phyloP scores from a whole-genome alignment of 2,888 invertebrate species.

The Formica aserva region DNA sequence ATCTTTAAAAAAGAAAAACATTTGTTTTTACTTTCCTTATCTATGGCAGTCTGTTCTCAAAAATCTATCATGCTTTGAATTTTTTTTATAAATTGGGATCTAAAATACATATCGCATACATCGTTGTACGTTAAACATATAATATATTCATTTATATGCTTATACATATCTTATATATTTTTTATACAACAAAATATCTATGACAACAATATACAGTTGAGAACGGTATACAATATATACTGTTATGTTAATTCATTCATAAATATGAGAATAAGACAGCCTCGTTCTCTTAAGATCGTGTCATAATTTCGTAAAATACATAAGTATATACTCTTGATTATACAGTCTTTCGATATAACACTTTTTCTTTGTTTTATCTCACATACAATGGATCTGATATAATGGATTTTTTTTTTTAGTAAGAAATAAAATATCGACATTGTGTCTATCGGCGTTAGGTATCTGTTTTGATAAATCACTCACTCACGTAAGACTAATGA shows the following conservation, averaged over 20 bases:
- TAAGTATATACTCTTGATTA: slow-evolving; percentile 75
- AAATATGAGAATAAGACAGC: slow-evolving; percentile 80
- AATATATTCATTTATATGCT: slow-evolving; percentile 84
- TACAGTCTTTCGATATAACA: slow-evolving; percentile 76
- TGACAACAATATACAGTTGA: slow-evolving; percentile 84
- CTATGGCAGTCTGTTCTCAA: background rate
- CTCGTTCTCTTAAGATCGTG: slow-evolving; percentile 76
- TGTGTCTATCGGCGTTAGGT: slow-evolving; percentile 37
- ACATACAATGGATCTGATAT: slow-evolving; percentile 54
- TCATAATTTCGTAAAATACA: slow-evolving; percentile 81
- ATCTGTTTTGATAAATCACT: slow-evolving; percentile 42
- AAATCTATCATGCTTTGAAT: background rate
- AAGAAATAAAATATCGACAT: slow-evolving; percentile 39
- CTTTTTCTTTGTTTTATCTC: slow-evolving; percentile 55
- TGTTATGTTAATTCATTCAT: slow-evolving; percentile 79
- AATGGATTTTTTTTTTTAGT: slow-evolving; percentile 41
- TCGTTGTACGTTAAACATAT: slow-evolving; percentile 83
- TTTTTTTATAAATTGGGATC: background rate
- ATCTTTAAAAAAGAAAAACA: background rate
- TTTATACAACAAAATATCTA: slow-evolving; percentile 85
- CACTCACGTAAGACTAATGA: slow-evolving; percentile 13
- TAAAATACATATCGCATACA: background rate
- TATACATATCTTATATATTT: slow-evolving; percentile 79
- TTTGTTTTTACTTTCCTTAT: background rate
- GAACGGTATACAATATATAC: slow-evolving; percentile 83